phyloP scores from a whole-genome alignment of 1,140 invertebrate species.

The Dinoponera quadriceps region DNA sequence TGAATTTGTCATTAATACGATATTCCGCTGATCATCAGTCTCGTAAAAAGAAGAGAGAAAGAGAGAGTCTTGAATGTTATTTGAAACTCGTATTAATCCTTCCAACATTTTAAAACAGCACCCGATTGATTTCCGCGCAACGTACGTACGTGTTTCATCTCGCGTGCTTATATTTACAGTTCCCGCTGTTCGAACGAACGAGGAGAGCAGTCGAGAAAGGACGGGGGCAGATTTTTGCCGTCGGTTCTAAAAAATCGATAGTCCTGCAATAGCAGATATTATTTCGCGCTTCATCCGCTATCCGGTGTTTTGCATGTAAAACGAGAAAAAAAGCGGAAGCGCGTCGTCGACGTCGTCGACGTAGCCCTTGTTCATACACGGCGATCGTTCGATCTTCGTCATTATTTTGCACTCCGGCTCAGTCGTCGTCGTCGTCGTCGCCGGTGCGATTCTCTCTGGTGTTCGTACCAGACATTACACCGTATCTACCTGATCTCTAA shows the following conservation, averaged over 20 bases:
- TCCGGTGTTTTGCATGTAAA: conserved; percentile 53
- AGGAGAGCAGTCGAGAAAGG: conserved; percentile 10
- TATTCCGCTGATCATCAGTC: neutral
- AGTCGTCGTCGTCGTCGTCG: conserved; percentile 4
- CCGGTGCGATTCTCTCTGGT: neutral
- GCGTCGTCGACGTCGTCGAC: conserved; percentile 12
- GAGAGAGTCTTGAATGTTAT: neutral
- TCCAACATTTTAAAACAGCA: neutral
- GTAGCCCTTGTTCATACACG: neutral
- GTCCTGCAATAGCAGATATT: conserved; percentile 53
- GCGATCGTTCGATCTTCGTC: conserved; percentile 10
- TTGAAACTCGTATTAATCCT: neutral
- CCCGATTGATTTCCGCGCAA: conserved; percentile 18
- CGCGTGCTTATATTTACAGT: conserved; percentile 37
- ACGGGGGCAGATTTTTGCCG: conserved; percentile 16
- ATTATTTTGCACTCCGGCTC: conserved; percentile 45
- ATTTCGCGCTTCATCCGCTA: conserved; percentile 53
- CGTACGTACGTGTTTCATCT: conserved; percentile 8
- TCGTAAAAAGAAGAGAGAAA: neutral
- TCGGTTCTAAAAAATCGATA: conserved; percentile 44
- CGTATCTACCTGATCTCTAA: neutral
- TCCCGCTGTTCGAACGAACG: conserved; percentile 34
- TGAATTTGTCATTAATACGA: no score
- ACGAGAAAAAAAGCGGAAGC: conserved; percentile 39
- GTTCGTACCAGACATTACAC: conserved; percentile 19